Conservation (phyloP, 2,888 invertebrate species). For the Cryptops parisi region DNA sequence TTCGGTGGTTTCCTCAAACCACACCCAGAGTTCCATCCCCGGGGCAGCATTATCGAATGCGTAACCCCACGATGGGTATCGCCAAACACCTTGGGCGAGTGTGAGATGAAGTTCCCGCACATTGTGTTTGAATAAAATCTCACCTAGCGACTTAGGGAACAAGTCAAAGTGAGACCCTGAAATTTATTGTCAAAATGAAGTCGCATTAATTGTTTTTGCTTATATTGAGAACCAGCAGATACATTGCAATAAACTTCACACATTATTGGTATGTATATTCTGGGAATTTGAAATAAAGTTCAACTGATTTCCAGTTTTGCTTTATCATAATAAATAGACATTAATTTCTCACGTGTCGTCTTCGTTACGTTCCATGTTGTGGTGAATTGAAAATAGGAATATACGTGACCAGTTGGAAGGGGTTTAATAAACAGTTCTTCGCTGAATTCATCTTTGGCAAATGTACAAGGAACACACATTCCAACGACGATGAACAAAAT, state of each 20-base stretch:
- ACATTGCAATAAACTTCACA: too few relatives aligned
- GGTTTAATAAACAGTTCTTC: constrained; percentile 84
- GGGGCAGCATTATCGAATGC: constrained; percentile 77
- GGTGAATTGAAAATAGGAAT: constrained; percentile 81
- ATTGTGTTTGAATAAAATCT: constrained; percentile 66
- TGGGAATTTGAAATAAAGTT: background rate
- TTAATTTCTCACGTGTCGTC: too few relatives aligned
- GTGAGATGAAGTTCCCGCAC: constrained; percentile 83
- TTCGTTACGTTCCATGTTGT: constrained; percentile 55
- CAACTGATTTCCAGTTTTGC: background rate
- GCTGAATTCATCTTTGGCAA: constrained; percentile 50
- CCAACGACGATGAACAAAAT: too few relatives aligned
- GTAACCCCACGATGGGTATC: constrained; percentile 86
- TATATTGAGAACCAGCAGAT: too few relatives aligned
- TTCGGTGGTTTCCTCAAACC: constrained; percentile 56
- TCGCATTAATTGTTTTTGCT: too few relatives aligned
- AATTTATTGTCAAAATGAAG: too few relatives aligned
- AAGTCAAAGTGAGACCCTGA: constrained; percentile 68
- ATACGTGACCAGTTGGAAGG: constrained; percentile 64
- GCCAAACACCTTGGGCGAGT: constrained; percentile 88
- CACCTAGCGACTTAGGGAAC: constrained; percentile 76
- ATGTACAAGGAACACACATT: too few relatives aligned
- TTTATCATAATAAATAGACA: too few relatives aligned
- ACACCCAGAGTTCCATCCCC: constrained; percentile 86
- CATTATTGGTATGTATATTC: too few relatives aligned